Base-by-base conservation (phyloP, 2,113 vertebrate species). In the Tenebrosternarchus preto region DNA sequence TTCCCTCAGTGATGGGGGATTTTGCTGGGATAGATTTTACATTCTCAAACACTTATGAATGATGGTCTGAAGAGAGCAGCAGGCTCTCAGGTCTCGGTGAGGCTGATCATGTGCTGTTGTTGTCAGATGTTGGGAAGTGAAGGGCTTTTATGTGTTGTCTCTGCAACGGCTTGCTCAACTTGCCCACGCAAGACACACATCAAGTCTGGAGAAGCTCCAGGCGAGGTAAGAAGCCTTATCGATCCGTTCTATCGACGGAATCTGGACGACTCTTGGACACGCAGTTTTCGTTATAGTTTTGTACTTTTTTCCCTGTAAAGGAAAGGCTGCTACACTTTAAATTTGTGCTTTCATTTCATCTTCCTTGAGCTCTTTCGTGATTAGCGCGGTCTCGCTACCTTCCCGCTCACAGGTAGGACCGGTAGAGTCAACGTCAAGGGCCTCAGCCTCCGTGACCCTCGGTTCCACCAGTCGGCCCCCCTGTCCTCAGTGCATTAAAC, bases 131-230 rank as follows among this genome's bases (percentile, higher is more conserved):
- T 81, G 78, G 11, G n/a, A 88, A 81, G 87, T 90, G 80, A 88
- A 88, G 83, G 82, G 85, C 89, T 89, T 91, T 90, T 88, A 86
- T 90, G 79, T 90, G 81, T 77, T 86, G 84, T 87, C 88, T 87
- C 82, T 25, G 76, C 70, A 50, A 77, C 33, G 78, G 24, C 76
- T 74, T 63, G 17, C 72, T 60, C 25, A 73, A 64, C 68, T 73
- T 70, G 57, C 73, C 63, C 16, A 61, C 80, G 87, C 88, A 86
- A 89, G 63, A 85, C 84, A 86, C 81, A 80, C 60, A 83, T 87
- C 80, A 86, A 36, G 53, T 78, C 78, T 77, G 83, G 86, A 81
- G 85, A 81, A 82, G 82, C 53, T 56, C 60, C 83, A 72, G 36
- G 71, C 73, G 83, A 91, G 88, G 91, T 89, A 89, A 87, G 84